Percentiles rank a stretch among this genome's conserved stretches.
Evolutionary conservation across 2,888 invertebrate species (phyloP).

Genomic region (Litoditis marina): DNA sequence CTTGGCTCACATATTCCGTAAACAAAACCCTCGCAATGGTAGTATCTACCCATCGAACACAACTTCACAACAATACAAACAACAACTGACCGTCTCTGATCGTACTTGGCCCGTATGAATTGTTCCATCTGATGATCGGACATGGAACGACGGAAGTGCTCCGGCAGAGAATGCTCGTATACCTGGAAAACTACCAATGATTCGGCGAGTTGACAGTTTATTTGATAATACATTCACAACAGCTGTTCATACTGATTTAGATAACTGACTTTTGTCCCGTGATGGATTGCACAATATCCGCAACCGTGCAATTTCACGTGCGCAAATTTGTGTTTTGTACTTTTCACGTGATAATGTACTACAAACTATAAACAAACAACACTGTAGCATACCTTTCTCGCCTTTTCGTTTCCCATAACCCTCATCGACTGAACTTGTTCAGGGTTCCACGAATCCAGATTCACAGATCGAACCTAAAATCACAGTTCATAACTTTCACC

Average conservation of each 20-base stretch:
- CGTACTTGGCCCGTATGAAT: constrained; percentile 96
- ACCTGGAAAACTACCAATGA: constrained; percentile 24
- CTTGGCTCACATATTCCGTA: background rate
- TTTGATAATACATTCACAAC: too few relatives aligned
- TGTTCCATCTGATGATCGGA: constrained; percentile 85
- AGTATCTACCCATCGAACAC: background rate
- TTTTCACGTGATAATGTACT: background rate
- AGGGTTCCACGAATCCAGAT: constrained; percentile 94
- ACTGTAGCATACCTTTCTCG: constrained; percentile 69
- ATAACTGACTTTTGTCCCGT: too few relatives aligned
- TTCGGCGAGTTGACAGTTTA: background rate
- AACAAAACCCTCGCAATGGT: too few relatives aligned
- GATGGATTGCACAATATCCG: too few relatives aligned
- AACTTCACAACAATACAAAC: background rate
- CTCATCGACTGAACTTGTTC: constrained; percentile 92
- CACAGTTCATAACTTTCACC: background rate
- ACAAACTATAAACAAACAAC: background rate
- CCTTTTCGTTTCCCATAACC: constrained; percentile 93
- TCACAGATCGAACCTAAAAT: constrained; percentile 83
- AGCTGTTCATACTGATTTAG: too few relatives aligned
- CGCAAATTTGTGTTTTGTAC: background rate
- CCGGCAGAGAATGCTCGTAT: constrained; percentile 64
- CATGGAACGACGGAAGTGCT: constrained; percentile 82
- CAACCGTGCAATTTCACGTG: too few relatives aligned
- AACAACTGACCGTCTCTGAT: constrained; percentile 79